phyloP scores from a whole-genome alignment of 2,113 vertebrate species.

The Megaceryle torquata region DNA sequence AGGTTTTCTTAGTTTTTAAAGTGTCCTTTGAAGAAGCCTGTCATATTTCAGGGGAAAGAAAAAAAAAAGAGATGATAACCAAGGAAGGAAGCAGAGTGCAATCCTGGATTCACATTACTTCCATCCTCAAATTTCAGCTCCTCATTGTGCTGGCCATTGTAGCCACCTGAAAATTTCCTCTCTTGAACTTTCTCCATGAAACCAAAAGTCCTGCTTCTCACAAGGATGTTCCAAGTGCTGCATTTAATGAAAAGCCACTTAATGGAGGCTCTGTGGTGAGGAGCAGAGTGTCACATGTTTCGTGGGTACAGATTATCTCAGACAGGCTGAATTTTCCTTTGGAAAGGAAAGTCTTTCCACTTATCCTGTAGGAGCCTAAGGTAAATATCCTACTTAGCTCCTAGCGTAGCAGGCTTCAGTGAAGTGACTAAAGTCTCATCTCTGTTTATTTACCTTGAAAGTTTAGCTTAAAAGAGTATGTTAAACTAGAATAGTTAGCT shows the following conservation, averaged over 20 bases:
- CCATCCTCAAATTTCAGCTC: neutral
- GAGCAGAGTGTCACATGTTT: neutral
- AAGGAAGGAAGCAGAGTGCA: neutral
- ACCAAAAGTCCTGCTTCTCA: neutral
- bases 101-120: neutral
- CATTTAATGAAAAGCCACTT: neutral
- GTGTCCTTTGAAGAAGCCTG: constrained; percentile 4
- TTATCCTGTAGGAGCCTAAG: neutral
- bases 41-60: neutral
- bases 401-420: neutral
- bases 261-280: neutral
- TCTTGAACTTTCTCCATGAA: neutral
- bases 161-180: neutral
- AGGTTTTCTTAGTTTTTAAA: constrained; percentile 27
- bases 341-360: neutral
- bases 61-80: accelerated
- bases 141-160: neutral
- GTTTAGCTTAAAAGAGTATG: neutral
- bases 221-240: neutral
- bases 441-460: neutral
- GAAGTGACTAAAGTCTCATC: neutral
- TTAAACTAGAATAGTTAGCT: neutral
- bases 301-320: neutral
- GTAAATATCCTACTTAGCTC: neutral
- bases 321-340: neutral